phyloP scores from a whole-genome alignment of 2,888 invertebrate species.

The Exephanes ischioxanthus region DNA sequence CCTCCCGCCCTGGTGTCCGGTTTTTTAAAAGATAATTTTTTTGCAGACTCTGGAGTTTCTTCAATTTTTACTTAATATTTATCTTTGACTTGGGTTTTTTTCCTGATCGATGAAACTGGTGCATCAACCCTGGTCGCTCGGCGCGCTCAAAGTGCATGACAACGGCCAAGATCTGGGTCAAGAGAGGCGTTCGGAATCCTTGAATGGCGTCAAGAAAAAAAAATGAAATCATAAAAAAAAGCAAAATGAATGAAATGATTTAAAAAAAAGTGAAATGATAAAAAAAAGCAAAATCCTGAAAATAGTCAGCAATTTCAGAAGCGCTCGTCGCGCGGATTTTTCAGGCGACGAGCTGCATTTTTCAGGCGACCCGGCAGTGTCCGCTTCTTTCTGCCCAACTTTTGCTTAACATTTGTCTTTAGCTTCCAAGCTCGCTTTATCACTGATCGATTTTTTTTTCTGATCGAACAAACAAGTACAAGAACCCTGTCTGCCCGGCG shows the following conservation, averaged over 20 bases:
- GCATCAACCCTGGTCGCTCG: slow-evolving; percentile 6
- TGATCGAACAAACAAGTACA: slow-evolving; percentile 3
- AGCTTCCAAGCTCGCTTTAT: no score
- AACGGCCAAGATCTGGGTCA: slow-evolving; percentile 82
- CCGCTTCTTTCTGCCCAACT: no score
- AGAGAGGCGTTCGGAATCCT: slow-evolving; percentile 82
- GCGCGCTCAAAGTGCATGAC: slow-evolving; percentile 30
- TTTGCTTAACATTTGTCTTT: no score
- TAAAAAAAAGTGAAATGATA: slow-evolving; percentile 16
- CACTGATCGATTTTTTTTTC: not conserved
- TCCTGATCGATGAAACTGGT: not conserved
- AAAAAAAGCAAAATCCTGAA: slow-evolving; percentile 46
- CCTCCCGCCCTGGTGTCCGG: no score
- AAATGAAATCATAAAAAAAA: slow-evolving; percentile 33
- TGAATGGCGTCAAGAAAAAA: slow-evolving; percentile 73
- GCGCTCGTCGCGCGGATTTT: slow-evolving; percentile 51
- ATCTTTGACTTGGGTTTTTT: not conserved
- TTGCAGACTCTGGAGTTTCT: no score
- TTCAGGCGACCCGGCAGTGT: no score
- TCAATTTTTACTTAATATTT: no score
- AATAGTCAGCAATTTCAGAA: slow-evolving; percentile 70
- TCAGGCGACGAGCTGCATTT: not conserved
- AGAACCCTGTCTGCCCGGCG: not conserved
- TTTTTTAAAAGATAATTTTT: no score
- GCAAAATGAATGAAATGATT: slow-evolving; percentile 14